Percentiles rank a stretch among this genome's conserved stretches.
phyloP scores from a whole-genome alignment of 1,140 invertebrate genomes.

The Brachionus sp. region DNA sequence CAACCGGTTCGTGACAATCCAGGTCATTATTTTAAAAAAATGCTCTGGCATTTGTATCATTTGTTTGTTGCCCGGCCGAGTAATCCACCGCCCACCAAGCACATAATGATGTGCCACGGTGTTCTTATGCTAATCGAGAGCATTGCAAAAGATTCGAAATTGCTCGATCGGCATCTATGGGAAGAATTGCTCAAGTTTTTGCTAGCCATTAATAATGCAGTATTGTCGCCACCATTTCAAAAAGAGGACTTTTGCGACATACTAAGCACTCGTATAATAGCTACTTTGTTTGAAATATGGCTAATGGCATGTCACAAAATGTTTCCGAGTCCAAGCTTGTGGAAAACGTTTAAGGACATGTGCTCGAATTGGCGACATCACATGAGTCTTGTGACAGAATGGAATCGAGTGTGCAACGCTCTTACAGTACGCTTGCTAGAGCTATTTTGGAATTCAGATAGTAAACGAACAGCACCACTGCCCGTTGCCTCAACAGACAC shows the following conservation, averaged over 20 bases:
- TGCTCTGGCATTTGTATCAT: conserved; percentile 88
- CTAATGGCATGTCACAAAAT: conserved; percentile 79
- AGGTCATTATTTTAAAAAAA: conserved; percentile 82
- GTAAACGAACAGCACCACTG: conserved; percentile 58
- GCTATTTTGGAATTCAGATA: conserved; percentile 84
- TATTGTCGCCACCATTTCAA: conserved; percentile 82
- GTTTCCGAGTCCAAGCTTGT: conserved; percentile 84
- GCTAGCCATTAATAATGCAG: conserved; percentile 83
- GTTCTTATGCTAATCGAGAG: conserved; percentile 82
- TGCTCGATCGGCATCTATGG: conserved; percentile 82
- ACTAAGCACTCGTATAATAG: conserved; percentile 84
- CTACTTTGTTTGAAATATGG: conserved; percentile 91
- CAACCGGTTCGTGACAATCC: conserved; percentile 80
- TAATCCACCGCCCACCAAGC: conserved; percentile 66
- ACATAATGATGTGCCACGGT: conserved; percentile 89
- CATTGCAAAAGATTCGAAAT: conserved; percentile 72
- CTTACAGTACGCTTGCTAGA: conserved; percentile 76
- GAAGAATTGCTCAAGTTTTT: conserved; percentile 81
- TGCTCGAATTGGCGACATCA: conserved; percentile 88
- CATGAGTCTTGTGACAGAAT: conserved; percentile 83
- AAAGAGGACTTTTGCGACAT: conserved; percentile 90
- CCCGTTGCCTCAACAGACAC: conserved; percentile 7
- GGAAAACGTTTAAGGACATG: conserved; percentile 89
- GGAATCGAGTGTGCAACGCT: conserved; percentile 85
- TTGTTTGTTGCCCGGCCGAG: conserved; percentile 87